Percentiles rank a stretch among this genome's conserved stretches.
Conservation (phyloP, 2,113 vertebrate genomes). For the Limnothrissa miodon region DNA sequence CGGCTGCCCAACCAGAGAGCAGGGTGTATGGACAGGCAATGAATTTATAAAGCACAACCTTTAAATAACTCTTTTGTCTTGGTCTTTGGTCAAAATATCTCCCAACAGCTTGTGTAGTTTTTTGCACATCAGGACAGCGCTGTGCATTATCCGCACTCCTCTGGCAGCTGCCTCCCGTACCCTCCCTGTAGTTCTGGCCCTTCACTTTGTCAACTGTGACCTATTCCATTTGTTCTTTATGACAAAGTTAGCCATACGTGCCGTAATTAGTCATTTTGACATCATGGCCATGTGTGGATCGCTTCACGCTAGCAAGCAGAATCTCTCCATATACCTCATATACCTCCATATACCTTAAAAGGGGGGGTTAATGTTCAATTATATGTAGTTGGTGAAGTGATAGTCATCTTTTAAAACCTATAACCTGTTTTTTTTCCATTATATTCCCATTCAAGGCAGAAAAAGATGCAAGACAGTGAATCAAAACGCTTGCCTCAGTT, state of each 20-base stretch:
- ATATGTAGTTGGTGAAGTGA: too few relatives aligned
- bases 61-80: conserved; percentile 7
- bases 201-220: conserved; percentile 2
- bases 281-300: not conserved
- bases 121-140: not conserved
- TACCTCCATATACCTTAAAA: not conserved
- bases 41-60: not conserved
- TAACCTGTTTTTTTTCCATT: too few relatives aligned
- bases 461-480: too few relatives aligned
- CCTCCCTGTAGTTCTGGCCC: not conserved
- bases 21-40: not conserved
- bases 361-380: too few relatives aligned
- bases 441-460: too few relatives aligned
- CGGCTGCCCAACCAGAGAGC: not conserved
- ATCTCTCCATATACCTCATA: not conserved
- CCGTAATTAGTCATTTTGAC: not conserved
- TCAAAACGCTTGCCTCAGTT: too few relatives aligned
- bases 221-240: conserved; percentile 4
- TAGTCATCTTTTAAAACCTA: too few relatives aligned
- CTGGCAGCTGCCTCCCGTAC: not conserved
- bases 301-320: not conserved
- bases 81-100: conserved; percentile 12
- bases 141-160: not conserved
- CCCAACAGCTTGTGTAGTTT: not conserved
- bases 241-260: not conserved